Conservation (phyloP, 1,140 invertebrate genomes). For the Parapsyche elsis region DNA sequence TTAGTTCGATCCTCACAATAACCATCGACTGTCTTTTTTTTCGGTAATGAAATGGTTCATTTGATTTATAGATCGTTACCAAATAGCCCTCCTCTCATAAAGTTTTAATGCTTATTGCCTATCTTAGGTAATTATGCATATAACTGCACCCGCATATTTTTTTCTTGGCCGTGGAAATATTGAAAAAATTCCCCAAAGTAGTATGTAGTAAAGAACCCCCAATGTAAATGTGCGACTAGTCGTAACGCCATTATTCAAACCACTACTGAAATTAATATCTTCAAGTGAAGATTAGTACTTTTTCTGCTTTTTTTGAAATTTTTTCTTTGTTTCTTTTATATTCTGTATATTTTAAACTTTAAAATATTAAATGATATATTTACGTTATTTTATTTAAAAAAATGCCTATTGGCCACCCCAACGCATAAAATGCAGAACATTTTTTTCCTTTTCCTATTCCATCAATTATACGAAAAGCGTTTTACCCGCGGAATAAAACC, state of each 20-base stretch:
- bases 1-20: conserved; percentile 32
- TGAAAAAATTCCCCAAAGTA: conserved; percentile 28
- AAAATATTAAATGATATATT: too few relatives aligned
- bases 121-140: conserved; percentile 55
- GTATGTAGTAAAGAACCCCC: neutral
- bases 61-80: conserved; percentile 54
- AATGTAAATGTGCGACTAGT: neutral
- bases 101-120: conserved; percentile 52
- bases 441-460: conserved; percentile 39
- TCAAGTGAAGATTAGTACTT: neutral
- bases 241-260: neutral
- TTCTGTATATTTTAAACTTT: neutral
- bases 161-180: conserved; percentile 33
- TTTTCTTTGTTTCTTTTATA: neutral
- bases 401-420: neutral
- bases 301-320: neutral
- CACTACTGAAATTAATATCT: conserved; percentile 17
- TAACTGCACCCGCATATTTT: conserved; percentile 50
- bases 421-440: conserved; percentile 30
- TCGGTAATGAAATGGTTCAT: conserved; percentile 54
- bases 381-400: too few relatives aligned
- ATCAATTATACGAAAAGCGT: conserved; percentile 43
- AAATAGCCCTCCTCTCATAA: conserved; percentile 40
- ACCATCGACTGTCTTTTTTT: conserved; percentile 29
- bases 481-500: conserved; percentile 46